Evolutionary conservation across 2,888 invertebrate genomes (phyloP), one percentile per base, ranked within the genome.

Genomic region (Hydropsyche betteni): DNA sequence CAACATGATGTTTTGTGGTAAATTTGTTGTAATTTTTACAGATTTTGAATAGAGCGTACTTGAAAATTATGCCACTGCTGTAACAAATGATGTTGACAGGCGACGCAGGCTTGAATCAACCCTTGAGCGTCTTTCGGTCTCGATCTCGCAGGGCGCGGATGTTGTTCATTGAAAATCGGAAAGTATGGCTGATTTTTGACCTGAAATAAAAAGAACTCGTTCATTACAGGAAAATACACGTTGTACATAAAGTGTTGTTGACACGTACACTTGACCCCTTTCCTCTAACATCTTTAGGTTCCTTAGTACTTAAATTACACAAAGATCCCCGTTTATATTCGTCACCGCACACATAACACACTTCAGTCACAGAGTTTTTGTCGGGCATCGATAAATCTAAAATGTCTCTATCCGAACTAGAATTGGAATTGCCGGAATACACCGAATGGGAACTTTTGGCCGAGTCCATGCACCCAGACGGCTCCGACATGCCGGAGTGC

Each of bases 321-420:
- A 95, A 89, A 80, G 94, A 93, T 79, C 95, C 95, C 75, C 94
- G 90, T 80, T 92, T 91, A 84, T 93, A 94, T 85, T 95, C 95
- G 83, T 95, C 95, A 24, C 96, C 96, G 85, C 96, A 96, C 14
- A 95, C 93, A 85, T 95, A 96, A 85, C 94, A 95, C 73, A 95
- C 95, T 86, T 95, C 95, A 33, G 94, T 95, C 81, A 93, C 91
- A 12, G 95, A 93, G 87, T 95, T 95, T 87, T 95, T 95, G 85
- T 95, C 95, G 10, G 95, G 95, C 95, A 96, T 95, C 78, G 95
- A 95, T 77, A 96, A 88, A 87, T 96, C 95, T 77, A 95, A 87
- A 81, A 95, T 95, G 83, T 94, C 94, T 53, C 94, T 91, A 81
- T 93, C 94, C n/a, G 91, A 90, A 61, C 90, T 82, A 78, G 85